Evolutionary conservation across 2,888 invertebrate genomes (phyloP).

Genomic region (Lottia gigantea): DNA sequence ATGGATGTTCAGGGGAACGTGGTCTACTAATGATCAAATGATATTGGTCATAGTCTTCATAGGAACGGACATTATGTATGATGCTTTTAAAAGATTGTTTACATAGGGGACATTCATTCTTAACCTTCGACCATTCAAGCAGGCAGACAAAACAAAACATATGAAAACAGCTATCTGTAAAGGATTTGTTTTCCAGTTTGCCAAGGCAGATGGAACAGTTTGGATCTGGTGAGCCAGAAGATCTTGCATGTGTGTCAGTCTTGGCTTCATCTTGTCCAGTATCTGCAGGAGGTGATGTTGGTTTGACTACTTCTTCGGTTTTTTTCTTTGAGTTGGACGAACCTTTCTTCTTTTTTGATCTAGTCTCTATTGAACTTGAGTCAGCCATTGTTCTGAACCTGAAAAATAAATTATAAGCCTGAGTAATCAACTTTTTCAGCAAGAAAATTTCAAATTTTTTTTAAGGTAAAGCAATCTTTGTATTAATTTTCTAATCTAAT

Average conservation of each 20-base stretch:
- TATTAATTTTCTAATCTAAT: too few relatives aligned
- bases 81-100: slow-evolving; percentile 91
- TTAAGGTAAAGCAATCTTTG: too few relatives aligned
- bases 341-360: background rate
- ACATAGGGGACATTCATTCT: slow-evolving; percentile 78
- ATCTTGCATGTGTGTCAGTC: slow-evolving; percentile 20
- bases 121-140: slow-evolving; percentile 88
- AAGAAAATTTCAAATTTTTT: too few relatives aligned
- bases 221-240: slow-evolving; percentile 50
- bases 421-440: too few relatives aligned
- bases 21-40: slow-evolving; percentile 60
- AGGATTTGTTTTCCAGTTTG: slow-evolving; percentile 86
- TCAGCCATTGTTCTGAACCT: background rate
- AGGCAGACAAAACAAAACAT: slow-evolving; percentile 94
- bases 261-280: slow-evolving; percentile 13
- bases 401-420: too few relatives aligned
- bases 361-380: background rate
- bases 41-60: slow-evolving; percentile 89
- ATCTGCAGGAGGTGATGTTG: background rate
- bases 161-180: slow-evolving; percentile 92
- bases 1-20: slow-evolving; percentile 29
- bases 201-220: slow-evolving; percentile 94
- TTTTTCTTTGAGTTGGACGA: background rate
- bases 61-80: slow-evolving; percentile 90
- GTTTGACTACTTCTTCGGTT: background rate